phyloP scores from a whole-genome alignment of 2,888 invertebrate genomes.

The Timandra comae region DNA sequence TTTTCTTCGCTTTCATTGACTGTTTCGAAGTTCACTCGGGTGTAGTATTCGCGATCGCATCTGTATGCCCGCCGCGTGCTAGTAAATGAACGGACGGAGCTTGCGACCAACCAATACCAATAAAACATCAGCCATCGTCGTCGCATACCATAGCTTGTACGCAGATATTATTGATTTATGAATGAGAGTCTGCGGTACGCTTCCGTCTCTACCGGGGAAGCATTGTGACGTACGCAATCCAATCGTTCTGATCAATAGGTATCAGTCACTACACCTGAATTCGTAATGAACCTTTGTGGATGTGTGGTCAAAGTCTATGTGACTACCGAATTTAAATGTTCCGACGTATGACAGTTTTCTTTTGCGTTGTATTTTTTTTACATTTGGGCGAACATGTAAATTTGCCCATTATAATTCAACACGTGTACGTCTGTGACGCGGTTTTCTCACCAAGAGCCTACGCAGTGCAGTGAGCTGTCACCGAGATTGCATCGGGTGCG shows the following conservation, averaged over 20 bases:
- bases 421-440: conserved; percentile 47
- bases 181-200: conserved; percentile 32
- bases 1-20: conserved; percentile 62
- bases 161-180: conserved; percentile 51
- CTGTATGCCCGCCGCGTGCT: conserved; percentile 71
- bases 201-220: conserved; percentile 22
- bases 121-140: conserved; percentile 51
- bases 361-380: conserved; percentile 5
- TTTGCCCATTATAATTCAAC: conserved; percentile 50
- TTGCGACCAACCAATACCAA: conserved; percentile 61
- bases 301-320: conserved; percentile 9
- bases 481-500: conserved; percentile 62
- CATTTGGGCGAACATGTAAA: conserved; percentile 29
- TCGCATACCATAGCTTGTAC: conserved; percentile 42
- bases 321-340: background rate
- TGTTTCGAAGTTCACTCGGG: conserved; percentile 26
- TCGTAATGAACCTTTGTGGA: conserved; percentile 9
- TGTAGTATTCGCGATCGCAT: conserved; percentile 56
- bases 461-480: conserved; percentile 31
- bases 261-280: conserved; percentile 13
- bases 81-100: conserved; percentile 71
- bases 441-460: conserved; percentile 51
- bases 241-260: conserved; percentile 14
- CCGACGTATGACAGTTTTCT: conserved; percentile 1
- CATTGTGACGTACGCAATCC: conserved; percentile 13